A percentile compares a stretch with the other conserved stretches of the same genome.
Evolutionary conservation across 2,113 vertebrate genomes (phyloP).

Genomic region (Serinus canaria): DNA sequence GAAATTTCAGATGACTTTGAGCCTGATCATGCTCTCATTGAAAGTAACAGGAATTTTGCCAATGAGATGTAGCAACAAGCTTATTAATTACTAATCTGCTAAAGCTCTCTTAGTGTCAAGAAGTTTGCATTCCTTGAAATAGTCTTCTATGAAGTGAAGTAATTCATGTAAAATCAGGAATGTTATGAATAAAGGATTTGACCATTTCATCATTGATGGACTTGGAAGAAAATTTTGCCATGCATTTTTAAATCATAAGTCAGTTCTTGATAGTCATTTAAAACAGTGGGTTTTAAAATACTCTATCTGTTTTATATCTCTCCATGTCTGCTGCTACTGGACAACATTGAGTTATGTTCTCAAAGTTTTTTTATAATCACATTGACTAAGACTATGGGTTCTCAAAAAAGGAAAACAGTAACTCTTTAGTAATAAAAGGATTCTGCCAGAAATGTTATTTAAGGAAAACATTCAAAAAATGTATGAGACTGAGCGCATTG

Average conservation of each 20-base stretch:
- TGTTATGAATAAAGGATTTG: not conserved
- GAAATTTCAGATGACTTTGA: slow-evolving; percentile 19
- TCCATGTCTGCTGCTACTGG: not conserved
- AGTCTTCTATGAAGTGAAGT: not conserved
- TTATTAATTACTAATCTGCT: slow-evolving; percentile 1
- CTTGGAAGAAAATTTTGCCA: not conserved
- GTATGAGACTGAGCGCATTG: not conserved
- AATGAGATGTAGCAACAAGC: not conserved
- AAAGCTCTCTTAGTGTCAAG: not conserved
- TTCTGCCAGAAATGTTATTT: not conserved
- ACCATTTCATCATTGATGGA: not conserved
- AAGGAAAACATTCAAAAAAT: not conserved
- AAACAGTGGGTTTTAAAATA: not conserved
- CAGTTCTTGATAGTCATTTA: not conserved
- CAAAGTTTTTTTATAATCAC: not conserved
- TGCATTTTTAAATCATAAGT: not conserved
- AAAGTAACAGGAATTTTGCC: not conserved
- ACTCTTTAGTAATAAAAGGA: not conserved
- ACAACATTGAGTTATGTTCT: not conserved
- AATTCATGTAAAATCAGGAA: not conserved
- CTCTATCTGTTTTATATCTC: not conserved
- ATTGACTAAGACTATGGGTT: not conserved
- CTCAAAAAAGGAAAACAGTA: not conserved
- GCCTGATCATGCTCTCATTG: not conserved
- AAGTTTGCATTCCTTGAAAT: not conserved